Percentiles rank a stretch among this genome's conserved stretches.
Evolutionary conservation across 1,140 invertebrate species (phyloP).

Genomic region (Steinernema khuongi): DNA sequence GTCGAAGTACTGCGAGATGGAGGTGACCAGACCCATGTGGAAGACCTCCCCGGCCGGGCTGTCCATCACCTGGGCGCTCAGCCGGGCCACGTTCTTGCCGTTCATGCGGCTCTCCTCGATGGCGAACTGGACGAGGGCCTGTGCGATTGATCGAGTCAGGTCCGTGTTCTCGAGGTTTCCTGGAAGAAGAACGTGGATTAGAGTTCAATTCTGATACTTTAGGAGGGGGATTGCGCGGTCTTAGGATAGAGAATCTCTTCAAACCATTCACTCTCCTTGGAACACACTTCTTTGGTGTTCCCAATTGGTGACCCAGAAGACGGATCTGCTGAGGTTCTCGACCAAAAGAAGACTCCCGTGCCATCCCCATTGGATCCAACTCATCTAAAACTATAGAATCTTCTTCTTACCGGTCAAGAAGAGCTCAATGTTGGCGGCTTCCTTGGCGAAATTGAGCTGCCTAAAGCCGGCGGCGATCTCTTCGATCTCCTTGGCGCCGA

Average conservation of each 20-base stretch:
- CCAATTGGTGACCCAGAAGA: no score
- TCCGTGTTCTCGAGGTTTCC: constrained; percentile 27
- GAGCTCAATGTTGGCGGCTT: constrained; percentile 13
- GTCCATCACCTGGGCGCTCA: constrained; percentile 34
- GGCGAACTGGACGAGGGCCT: constrained; percentile 37
- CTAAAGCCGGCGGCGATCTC: constrained; percentile 15
- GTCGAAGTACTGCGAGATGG: constrained; percentile 49
- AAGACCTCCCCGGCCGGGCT: constrained; percentile 41
- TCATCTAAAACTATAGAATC: no score
- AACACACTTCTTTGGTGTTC: no score
- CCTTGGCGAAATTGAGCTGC: constrained; percentile 9
- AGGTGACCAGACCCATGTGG: constrained; percentile 41
- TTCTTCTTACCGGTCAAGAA: constrained; percentile 19
- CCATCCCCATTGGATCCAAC: no score
- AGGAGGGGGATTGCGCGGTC: no score
- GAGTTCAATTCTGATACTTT: no score
- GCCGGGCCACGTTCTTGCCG: constrained; percentile 31
- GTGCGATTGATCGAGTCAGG: constrained; percentile 26
- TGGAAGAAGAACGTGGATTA: constrained; percentile 1
- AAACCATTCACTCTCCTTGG: no score
- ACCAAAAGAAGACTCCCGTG: no score
- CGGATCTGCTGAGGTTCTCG: no score
- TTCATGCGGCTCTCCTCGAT: constrained; percentile 40
- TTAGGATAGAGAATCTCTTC: no score
- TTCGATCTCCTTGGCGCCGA: constrained; percentile 9